Evolutionary conservation across 2,797 vertebrate species (phyloP).

Genomic region (Hyperoplus immaculatus): DNA sequence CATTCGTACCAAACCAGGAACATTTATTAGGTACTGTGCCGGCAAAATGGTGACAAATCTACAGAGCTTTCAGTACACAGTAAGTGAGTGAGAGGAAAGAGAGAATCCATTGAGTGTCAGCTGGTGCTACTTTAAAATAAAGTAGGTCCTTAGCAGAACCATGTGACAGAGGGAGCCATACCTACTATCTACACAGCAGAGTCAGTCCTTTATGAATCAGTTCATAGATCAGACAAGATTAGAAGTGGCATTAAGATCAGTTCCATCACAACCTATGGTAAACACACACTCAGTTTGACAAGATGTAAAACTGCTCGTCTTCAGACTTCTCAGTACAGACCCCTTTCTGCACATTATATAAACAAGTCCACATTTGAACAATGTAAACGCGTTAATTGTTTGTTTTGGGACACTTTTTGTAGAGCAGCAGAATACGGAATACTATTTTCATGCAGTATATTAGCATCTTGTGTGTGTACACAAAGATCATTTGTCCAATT

Average conservation of each 20-base stretch:
- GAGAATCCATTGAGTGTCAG: conserved; percentile 4
- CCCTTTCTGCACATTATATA: neutral
- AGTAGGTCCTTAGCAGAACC: conserved; percentile 20
- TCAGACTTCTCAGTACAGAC: neutral
- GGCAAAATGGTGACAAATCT: conserved; percentile 64
- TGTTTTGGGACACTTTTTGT: neutral
- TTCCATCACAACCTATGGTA: neutral
- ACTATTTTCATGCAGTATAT: neutral
- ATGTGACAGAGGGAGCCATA: conserved; percentile 24
- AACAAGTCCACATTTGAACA: neutral
- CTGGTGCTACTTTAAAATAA: conserved; percentile 34
- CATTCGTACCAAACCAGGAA: conserved; percentile 49
- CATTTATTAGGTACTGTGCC: conserved; percentile 70
- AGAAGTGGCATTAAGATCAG: conserved; percentile 19
- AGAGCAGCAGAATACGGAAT: neutral
- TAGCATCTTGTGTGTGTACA: neutral
- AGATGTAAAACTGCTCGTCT: neutral
- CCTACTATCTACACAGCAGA: neutral
- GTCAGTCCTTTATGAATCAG: conserved; percentile 16
- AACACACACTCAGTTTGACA: conserved; percentile 3
- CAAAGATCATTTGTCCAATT: neutral
- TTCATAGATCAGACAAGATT: conserved; percentile 18
- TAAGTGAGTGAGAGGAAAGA: conserved; percentile 12
- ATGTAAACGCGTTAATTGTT: neutral
- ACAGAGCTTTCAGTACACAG: conserved; percentile 37